These are phyloP conservation scores for Drosophila pseudoobscura DNA, from an alignment of 1,140 invertebrate species.

Conservation along the genomic window DNA sequence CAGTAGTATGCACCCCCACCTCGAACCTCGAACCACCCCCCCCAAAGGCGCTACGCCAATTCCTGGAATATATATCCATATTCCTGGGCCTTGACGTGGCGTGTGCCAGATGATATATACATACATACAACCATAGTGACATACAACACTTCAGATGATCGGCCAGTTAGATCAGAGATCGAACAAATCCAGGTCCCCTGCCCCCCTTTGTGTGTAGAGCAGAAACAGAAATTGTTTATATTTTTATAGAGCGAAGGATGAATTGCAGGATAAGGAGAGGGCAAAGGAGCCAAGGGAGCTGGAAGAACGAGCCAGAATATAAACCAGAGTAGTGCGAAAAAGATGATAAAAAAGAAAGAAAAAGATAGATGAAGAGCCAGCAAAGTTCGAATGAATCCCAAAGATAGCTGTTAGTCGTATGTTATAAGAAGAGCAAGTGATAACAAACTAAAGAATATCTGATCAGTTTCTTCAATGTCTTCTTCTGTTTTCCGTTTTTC, in stretches of 20 bases:
- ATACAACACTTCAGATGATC: neutral
- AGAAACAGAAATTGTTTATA: slow-evolving; percentile 53
- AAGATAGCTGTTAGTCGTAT: slow-evolving; percentile 75
- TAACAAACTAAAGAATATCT: slow-evolving; percentile 60
- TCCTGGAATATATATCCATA: slow-evolving; percentile 4
- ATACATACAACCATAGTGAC: too few species aligned
- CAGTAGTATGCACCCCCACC: slow-evolving; percentile 24
- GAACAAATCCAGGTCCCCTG: slow-evolving; percentile 17
- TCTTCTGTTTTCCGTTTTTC: slow-evolving; percentile 33
- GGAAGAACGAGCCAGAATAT: slow-evolving; percentile 13
- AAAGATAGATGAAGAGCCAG: slow-evolving; percentile 42
- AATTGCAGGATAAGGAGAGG: slow-evolving; percentile 16
- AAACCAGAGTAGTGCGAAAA: too few species aligned
- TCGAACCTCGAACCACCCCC: neutral
- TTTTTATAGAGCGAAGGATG: slow-evolving; percentile 56
- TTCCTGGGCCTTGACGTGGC: slow-evolving; percentile 29
- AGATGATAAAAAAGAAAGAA: slow-evolving; percentile 8
- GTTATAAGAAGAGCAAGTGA: slow-evolving; percentile 78
- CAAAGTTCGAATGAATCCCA: slow-evolving; percentile 70
- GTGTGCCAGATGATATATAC: slow-evolving; percentile 4
- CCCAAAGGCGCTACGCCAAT: slow-evolving; percentile 27
- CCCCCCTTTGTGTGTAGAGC: neutral
- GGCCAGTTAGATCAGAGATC: slow-evolving; percentile 36
- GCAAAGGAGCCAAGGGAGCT: slow-evolving; percentile 9
- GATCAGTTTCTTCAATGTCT: slow-evolving; percentile 55